These are phyloP conservation scores for Tachypleus tridentatus DNA, from an alignment of 1,140 invertebrate species.

Conservation along the genomic window DNA sequence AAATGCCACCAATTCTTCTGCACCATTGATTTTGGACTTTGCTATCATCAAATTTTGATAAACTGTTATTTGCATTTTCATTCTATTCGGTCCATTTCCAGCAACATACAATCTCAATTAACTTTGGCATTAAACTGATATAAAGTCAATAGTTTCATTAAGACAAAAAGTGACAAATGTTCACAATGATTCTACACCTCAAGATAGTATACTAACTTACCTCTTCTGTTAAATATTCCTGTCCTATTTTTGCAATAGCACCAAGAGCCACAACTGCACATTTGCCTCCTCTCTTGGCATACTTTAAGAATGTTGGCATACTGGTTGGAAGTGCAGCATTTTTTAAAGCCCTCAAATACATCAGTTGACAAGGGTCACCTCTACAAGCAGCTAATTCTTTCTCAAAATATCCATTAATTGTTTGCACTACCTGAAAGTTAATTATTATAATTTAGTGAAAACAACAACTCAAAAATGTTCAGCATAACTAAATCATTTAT, in stretches of 20 bases:
- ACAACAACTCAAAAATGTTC: too few species aligned
- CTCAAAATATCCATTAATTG: not conserved
- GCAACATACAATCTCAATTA: too few species aligned
- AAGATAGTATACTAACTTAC: slow-evolving; percentile 8
- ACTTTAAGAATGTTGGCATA: slow-evolving; percentile 4
- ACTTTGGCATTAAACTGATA: too few species aligned
- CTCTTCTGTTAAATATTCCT: slow-evolving; percentile 13
- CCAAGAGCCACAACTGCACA: slow-evolving; percentile 12
- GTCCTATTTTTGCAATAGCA: slow-evolving; percentile 16
- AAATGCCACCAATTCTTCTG: too few species aligned
- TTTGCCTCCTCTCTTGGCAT: slow-evolving; percentile 11
- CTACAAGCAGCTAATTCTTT: slow-evolving; percentile 3
- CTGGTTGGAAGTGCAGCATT: slow-evolving; percentile 10
- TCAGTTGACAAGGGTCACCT: not conserved
- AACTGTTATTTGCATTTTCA: too few species aligned
- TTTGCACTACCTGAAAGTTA: slow-evolving; percentile 4
- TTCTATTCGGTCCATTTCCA: too few species aligned
- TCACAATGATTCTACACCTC: not conserved
- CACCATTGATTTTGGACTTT: too few species aligned
- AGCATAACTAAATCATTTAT: too few species aligned
- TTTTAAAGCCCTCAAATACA: slow-evolving; percentile 3
- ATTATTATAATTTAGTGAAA: too few species aligned
- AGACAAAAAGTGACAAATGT: not conserved
- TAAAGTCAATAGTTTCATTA: too few species aligned
- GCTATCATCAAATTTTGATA: too few species aligned